Evolutionary conservation across 2,113 vertebrate species (phyloP).

Genomic region (Dromaius novaehollandiae): DNA sequence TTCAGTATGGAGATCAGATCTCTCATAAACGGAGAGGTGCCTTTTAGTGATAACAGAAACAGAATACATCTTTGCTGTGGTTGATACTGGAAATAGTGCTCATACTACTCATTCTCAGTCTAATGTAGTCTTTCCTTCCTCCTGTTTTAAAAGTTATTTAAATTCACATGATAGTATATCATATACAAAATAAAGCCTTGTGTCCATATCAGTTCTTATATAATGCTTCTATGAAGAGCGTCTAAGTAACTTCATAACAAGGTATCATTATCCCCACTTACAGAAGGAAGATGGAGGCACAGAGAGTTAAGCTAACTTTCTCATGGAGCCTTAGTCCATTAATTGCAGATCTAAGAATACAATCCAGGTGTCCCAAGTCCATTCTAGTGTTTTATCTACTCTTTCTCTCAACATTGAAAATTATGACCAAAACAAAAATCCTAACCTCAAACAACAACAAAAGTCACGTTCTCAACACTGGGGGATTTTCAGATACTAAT

Average conservation of each 20-base stretch:
- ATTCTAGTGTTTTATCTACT: not conserved
- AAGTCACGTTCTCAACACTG: not conserved
- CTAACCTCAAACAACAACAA: not conserved
- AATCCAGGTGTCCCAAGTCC: not conserved
- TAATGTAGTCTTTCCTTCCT: not conserved
- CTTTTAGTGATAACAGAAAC: not conserved
- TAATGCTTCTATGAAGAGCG: not conserved
- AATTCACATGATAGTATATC: not conserved
- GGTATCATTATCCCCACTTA: not conserved
- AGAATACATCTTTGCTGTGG: not conserved
- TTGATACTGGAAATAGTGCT: not conserved
- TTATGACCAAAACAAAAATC: not conserved
- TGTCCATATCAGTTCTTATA: not conserved
- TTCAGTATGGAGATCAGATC: not conserved
- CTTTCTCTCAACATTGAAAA: not conserved
- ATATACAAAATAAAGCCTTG: not conserved
- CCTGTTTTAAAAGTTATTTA: not conserved
- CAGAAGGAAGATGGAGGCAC: not conserved
- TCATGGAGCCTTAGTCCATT: not conserved
- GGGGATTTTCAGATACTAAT: not conserved
- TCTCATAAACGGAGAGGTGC: not conserved
- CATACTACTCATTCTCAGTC: not conserved
- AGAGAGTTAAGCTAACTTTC: not conserved
- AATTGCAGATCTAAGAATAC: not conserved
- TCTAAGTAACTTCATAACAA: not conserved